phyloP scores from a whole-genome alignment of 2,113 vertebrate species.

The Illadopsis cleaveri region DNA sequence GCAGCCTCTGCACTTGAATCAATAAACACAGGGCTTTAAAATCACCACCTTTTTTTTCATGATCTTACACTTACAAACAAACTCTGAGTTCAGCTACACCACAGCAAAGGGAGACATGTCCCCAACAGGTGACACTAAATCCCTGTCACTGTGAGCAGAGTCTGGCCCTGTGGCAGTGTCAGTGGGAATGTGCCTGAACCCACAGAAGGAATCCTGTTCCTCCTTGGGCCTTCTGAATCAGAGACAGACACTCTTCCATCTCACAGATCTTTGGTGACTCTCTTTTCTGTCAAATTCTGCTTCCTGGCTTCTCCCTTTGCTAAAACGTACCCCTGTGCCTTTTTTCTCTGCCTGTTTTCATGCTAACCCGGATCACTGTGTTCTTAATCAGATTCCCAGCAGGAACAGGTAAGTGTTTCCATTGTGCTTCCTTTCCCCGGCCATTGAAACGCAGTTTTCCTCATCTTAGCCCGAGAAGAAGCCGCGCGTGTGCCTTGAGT shows the following conservation, averaged over 20 bases:
- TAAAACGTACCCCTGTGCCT: neutral
- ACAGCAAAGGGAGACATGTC: neutral
- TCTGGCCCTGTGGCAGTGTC: neutral
- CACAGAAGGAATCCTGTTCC: neutral
- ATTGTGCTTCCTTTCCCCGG: neutral
- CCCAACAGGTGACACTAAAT: neutral
- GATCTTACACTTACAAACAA: neutral
- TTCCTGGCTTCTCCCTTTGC: neutral
- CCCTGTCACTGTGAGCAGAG: neutral
- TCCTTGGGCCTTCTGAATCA: neutral
- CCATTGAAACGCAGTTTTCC: conserved; percentile 76
- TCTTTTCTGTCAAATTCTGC: neutral
- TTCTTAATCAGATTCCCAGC: neutral
- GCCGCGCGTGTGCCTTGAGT: conserved; percentile 64
- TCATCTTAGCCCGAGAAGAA: conserved; percentile 77
- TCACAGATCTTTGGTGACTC: neutral
- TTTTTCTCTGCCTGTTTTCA: neutral
- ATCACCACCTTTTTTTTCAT: neutral
- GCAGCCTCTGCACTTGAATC: neutral
- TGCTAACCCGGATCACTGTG: neutral
- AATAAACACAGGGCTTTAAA: neutral
- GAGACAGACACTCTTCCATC: neutral
- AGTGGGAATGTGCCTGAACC: neutral
- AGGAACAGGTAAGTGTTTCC: conserved; percentile 21
- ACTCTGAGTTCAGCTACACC: neutral